phyloP scores from a whole-genome alignment of 2,888 invertebrate species.

The Griposia aprilina region DNA sequence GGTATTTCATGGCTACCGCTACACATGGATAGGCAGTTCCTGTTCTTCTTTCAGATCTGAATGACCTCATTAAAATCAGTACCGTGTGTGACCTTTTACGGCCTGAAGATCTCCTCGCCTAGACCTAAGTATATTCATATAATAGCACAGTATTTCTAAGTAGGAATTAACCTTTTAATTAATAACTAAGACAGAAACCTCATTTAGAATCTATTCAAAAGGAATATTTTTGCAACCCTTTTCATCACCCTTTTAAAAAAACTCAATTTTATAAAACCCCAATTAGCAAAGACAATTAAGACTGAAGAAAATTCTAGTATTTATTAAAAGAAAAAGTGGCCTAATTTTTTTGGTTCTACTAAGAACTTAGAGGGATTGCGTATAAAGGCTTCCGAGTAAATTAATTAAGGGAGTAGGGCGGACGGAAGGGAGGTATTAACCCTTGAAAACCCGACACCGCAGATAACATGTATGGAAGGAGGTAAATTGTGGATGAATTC shows the following conservation, averaged over 20 bases:
- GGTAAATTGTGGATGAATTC: constrained; percentile 20
- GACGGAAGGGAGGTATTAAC: constrained; percentile 6
- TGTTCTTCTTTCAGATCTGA: not conserved
- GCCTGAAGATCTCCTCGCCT: not conserved
- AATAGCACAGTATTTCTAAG: not conserved
- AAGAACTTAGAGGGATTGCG: constrained; percentile 30
- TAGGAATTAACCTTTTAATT: not conserved
- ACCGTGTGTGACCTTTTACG: no score
- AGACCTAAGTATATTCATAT: no score
- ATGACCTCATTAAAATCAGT: not conserved
- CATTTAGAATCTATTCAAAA: constrained; percentile 5
- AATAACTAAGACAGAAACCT: not conserved
- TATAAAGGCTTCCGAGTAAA: constrained; percentile 50
- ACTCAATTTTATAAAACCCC: constrained; percentile 27
- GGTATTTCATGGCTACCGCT: not conserved
- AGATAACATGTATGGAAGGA: constrained; percentile 43
- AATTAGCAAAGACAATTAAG: constrained; percentile 36
- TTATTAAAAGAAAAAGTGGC: constrained; percentile 24
- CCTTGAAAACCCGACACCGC: constrained; percentile 42
- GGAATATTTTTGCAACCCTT: constrained; percentile 23
- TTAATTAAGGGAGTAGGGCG: constrained; percentile 40
- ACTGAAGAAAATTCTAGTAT: constrained; percentile 21
- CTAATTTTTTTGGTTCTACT: constrained; percentile 24
- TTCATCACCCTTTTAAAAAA: not conserved
- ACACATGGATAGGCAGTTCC: not conserved